Evolutionary conservation across 2,888 invertebrate genomes (phyloP).

Genomic region (Glomeris marginata): DNA sequence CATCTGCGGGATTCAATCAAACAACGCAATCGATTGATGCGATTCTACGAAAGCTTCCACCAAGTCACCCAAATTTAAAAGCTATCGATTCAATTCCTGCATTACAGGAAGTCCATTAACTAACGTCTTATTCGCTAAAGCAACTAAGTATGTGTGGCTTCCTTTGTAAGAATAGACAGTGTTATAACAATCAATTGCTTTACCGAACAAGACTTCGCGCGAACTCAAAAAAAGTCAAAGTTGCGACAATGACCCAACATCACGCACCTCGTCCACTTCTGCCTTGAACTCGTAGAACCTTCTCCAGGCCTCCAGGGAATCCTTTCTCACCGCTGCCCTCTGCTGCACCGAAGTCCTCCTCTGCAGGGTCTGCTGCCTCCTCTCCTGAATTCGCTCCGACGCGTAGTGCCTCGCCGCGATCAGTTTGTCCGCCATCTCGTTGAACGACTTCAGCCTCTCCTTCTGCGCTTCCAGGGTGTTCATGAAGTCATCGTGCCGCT

Average conservation of each 20-base stretch:
- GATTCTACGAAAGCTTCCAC: too few relatives aligned
- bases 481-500: constrained; percentile 85
- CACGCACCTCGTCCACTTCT: constrained; percentile 68
- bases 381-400: constrained; percentile 24
- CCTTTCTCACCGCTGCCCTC: constrained; percentile 51
- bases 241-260: too few relatives aligned
- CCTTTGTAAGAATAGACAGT: too few relatives aligned
- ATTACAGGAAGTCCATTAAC: too few relatives aligned
- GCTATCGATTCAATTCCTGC: too few relatives aligned
- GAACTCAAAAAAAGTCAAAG: too few relatives aligned
- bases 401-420: constrained; percentile 67
- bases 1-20: constrained; percentile 30
- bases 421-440: constrained; percentile 64
- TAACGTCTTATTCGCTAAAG: too few relatives aligned
- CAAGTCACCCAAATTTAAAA: too few relatives aligned
- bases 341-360: constrained; percentile 53
- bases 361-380: constrained; percentile 35
- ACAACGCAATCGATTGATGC: too few relatives aligned
- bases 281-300: constrained; percentile 86
- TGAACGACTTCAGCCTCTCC: constrained; percentile 68
- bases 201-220: too few relatives aligned
- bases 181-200: too few relatives aligned
- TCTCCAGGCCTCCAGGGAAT: constrained; percentile 63
- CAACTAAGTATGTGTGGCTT: too few relatives aligned
- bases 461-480: constrained; percentile 86